These are phyloP conservation scores for Nycticryphes semicollaris DNA, from an alignment of 2,113 vertebrate genomes.

Conservation along the genomic window DNA sequence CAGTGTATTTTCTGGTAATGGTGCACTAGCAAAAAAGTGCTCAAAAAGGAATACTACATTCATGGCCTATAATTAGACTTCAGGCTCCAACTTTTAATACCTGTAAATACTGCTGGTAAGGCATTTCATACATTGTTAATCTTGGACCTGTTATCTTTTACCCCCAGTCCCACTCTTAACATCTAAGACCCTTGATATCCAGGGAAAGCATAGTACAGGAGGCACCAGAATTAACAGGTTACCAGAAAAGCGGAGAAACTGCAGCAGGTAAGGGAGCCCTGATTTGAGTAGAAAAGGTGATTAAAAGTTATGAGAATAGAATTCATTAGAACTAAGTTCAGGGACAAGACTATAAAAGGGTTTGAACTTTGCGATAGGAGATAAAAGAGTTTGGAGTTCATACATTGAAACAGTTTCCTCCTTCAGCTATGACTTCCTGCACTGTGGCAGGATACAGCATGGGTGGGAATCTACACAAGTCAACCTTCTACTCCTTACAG, in stretches of 20 bases:
- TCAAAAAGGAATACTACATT: neutral
- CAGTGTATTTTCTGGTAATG: neutral
- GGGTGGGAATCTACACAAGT: neutral
- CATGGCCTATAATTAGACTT: neutral
- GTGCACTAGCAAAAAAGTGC: neutral
- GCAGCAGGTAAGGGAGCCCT: neutral
- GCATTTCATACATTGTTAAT: neutral
- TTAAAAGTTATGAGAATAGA: neutral
- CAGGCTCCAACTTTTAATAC: neutral
- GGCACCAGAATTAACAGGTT: neutral
- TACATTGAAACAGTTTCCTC: neutral
- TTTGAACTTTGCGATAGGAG: neutral
- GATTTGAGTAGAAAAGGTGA: neutral
- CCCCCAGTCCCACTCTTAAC: neutral
- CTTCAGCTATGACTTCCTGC: neutral
- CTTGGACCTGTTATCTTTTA: neutral
- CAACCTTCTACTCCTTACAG: neutral
- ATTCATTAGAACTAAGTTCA: neutral
- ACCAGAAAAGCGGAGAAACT: neutral
- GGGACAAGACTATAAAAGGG: neutral
- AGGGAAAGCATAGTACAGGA: neutral
- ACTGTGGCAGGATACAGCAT: neutral
- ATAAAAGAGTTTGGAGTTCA: neutral
- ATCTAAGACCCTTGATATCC: neutral
- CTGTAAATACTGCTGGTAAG: neutral